A percentile compares a stretch with the other conserved stretches of the same genome.
Conservation (phyloP, 2,113 vertebrate genomes). For the Lasiurus cinereus region DNA sequence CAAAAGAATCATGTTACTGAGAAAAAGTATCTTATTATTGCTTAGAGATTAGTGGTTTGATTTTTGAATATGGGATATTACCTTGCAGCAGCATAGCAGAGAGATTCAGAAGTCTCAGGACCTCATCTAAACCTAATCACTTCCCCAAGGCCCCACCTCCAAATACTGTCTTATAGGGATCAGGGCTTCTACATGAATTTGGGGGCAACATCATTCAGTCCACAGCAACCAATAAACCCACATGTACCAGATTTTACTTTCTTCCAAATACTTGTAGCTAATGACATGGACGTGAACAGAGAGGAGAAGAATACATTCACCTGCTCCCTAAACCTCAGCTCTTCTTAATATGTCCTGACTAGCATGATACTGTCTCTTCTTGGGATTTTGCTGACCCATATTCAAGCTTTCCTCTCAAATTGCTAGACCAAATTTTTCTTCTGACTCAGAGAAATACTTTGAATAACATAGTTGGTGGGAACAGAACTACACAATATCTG, state of each 20-base stretch:
- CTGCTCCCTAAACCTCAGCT: neutral
- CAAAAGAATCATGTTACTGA: neutral
- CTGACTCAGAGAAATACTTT: neutral
- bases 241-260: slow-evolving; percentile 11
- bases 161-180: neutral
- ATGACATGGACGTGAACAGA: neutral
- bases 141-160: neutral
- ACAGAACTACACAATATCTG: neutral
- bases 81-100: neutral
- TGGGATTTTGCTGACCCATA: neutral
- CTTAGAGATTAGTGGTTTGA: neutral
- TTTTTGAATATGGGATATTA: neutral
- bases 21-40: neutral
- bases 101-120: neutral
- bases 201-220: neutral
- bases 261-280: neutral
- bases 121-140: neutral
- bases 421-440: neutral
- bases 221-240: neutral
- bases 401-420: neutral
- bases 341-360: neutral
- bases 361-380: neutral
- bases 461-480: neutral
- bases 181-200: neutral
- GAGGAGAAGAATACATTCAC: neutral